Base-by-base conservation (phyloP, 2,888 invertebrate genomes). In the Campoletis raptor region DNA sequence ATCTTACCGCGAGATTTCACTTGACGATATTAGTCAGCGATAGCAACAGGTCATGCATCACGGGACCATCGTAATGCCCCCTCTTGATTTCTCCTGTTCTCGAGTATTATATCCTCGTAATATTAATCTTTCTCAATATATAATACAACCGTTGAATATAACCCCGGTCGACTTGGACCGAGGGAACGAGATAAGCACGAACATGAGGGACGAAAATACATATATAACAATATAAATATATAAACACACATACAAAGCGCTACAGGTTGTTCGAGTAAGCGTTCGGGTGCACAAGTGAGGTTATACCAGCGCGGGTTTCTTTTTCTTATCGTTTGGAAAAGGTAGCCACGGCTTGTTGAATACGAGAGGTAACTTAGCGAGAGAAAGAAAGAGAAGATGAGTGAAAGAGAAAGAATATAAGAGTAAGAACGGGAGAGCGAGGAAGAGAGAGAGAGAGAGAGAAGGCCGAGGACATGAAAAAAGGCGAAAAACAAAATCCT, bases 281-380 rank as follows among this genome's bases (percentile, higher is more conserved):
- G 83, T 85, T 85, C 78, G 87, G 83, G 78, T 83, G 85, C 81
- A 79, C 45, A 72, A 72, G 79, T 24, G 54, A 66, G 67, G 48
- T 66, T 73, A 66, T 74, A 54, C 10, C 64, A 40, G 54, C 45
- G 64, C 64, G 24, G 77, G 52, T 74, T 78, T 76, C 70, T 83
- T 81, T 70, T 79, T 61, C 82, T 82, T 82, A 82, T 82, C 82
- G 69, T 30, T 52, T 77, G 57, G 76, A 69, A 73, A 82, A 81
- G 86, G 85, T 83, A 86, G 87, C 77, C 74, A 87, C 10, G 72
- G 78, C 74, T 80, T 83, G 86, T 83, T 69, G 85, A 82, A 79
- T 76, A 72, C 70, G 72, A 81, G 61, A 70, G 64, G 69, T 69
- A 83, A 74, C 67, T 54, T 36, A 74, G 82, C 54, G 74, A 82